phyloP scores from a whole-genome alignment of 2,113 vertebrate species.

The Rhea pennata region DNA sequence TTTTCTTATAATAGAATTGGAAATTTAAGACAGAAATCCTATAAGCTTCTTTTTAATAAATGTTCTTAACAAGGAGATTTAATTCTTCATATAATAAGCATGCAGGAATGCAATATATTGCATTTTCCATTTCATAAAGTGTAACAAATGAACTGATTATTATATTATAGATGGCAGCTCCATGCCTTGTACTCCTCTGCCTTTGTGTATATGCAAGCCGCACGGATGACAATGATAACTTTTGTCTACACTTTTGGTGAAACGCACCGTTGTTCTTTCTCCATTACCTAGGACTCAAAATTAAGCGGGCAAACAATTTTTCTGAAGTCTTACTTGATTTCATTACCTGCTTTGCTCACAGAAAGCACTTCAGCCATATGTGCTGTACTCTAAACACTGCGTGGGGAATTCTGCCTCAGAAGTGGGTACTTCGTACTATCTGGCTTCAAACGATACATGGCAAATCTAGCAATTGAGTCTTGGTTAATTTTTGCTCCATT shows the following conservation, averaged over 20 bases:
- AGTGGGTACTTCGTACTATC: not conserved
- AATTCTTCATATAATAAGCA: not conserved
- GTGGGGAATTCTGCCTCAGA: not conserved
- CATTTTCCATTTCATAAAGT: not conserved
- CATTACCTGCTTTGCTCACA: not conserved
- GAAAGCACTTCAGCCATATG: not conserved
- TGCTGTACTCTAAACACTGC: fast-evolving
- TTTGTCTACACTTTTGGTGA: not conserved
- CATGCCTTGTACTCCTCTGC: not conserved
- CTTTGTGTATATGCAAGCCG: not conserved
- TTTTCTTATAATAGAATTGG: not conserved
- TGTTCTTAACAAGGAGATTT: not conserved
- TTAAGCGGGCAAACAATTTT: not conserved
- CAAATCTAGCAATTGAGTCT: not conserved
- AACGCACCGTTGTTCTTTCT: not conserved
- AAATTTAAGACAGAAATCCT: not conserved
- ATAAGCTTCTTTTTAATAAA: not conserved
- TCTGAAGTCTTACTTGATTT: not conserved
- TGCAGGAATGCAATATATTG: not conserved
- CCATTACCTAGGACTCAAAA: not conserved
- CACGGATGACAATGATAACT: not conserved
- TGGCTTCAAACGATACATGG: not conserved
- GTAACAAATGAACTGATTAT: not conserved
- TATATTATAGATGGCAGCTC: not conserved
- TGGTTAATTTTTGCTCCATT: not conserved